Conservation (phyloP, 2,888 invertebrate genomes). For the Tinea trinotella region DNA sequence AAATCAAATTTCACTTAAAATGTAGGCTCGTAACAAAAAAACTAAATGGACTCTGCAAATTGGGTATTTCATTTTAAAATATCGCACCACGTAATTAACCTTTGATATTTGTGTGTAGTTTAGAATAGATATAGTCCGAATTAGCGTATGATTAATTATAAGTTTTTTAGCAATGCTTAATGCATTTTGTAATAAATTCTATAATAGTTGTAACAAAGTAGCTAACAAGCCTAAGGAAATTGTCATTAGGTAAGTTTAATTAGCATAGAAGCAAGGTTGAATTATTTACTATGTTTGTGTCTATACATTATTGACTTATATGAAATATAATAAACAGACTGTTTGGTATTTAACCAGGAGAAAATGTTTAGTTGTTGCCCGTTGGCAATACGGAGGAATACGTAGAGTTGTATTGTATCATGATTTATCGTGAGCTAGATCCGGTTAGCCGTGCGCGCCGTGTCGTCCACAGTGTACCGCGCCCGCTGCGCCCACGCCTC, state of each 20-base stretch:
- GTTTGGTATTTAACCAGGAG: neutral
- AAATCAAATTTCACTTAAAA: constrained; percentile 16
- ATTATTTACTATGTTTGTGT: no score
- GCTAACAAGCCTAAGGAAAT: no score
- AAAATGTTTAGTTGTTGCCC: constrained; percentile 10
- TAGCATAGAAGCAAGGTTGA: no score
- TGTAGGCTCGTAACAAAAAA: neutral
- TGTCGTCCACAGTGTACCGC: constrained; percentile 27
- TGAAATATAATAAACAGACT: no score
- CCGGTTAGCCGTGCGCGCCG: constrained; percentile 46
- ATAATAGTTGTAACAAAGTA: no score
- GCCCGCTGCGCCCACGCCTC: constrained; percentile 49
- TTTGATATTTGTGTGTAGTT: neutral
- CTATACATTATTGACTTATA: no score
- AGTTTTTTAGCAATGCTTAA: no score
- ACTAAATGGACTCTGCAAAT: neutral
- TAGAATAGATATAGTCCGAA: neutral
- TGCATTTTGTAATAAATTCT: no score
- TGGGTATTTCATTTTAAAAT: neutral
- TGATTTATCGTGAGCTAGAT: constrained; percentile 62
- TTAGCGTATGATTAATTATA: no score
- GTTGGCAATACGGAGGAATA: constrained; percentile 5
- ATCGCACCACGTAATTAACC: neutral
- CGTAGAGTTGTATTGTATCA: constrained; percentile 30
- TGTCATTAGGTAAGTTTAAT: no score